A percentile compares a stretch with the other conserved stretches of the same genome.
Conservation (phyloP, 2,113 vertebrate species). For the Nothoprocta pentlandii region DNA sequence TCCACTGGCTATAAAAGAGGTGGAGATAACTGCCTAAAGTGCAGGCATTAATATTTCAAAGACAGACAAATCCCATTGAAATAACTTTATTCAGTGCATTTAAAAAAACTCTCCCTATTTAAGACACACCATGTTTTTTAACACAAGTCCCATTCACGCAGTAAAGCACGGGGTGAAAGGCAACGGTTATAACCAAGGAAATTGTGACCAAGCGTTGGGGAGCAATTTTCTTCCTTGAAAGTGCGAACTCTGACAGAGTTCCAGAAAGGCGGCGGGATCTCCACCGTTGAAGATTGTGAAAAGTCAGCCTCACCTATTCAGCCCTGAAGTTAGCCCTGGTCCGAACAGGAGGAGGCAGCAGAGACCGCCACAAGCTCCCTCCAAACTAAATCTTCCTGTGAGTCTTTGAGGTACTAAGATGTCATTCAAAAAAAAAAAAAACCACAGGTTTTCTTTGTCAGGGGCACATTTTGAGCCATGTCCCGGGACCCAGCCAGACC, state of each 20-base stretch:
- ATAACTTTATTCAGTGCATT: background rate
- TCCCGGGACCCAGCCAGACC: slow-evolving; percentile 10
- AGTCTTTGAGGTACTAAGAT: background rate
- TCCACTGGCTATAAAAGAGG: background rate
- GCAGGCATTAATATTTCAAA: background rate
- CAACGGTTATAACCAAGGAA: accelerated
- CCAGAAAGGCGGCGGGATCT: background rate
- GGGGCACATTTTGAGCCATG: background rate
- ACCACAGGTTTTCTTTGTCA: background rate
- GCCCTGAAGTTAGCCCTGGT: background rate
- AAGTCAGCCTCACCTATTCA: background rate
- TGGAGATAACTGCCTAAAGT: background rate
- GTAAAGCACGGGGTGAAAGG: background rate
- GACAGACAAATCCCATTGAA: background rate
- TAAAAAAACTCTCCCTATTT: accelerated
- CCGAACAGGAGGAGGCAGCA: background rate
- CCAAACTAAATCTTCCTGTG: background rate
- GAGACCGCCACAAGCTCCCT: background rate
- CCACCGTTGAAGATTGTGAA: background rate
- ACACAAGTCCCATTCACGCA: background rate
- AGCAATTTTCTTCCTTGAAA: background rate
- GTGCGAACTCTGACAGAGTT: background rate
- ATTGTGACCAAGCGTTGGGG: background rate
- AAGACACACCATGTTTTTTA: background rate
- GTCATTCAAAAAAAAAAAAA: no score